Evolutionary conservation across 2,888 invertebrate species (phyloP).

Genomic region (Deilephila elpenor): DNA sequence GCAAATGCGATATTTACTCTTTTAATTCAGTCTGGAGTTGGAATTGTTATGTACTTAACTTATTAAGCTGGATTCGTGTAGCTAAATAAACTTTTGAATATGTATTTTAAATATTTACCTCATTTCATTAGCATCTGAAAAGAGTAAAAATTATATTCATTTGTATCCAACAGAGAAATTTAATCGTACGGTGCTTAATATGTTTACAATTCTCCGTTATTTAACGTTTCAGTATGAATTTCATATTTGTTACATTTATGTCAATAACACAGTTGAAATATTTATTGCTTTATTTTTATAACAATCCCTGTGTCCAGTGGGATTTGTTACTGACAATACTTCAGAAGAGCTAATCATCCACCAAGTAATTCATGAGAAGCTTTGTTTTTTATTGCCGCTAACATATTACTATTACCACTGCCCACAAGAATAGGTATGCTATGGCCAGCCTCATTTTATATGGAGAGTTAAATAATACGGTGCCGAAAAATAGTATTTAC

Average conservation of each 20-base stretch:
- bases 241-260: neutral
- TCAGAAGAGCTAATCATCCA: no score
- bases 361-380: no score
- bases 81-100: constrained; percentile 24
- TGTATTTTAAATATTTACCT: constrained; percentile 17
- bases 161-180: neutral
- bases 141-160: neutral
- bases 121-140: constrained; percentile 17
- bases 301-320: no score
- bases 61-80: constrained; percentile 27
- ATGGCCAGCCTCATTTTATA: no score
- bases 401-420: no score
- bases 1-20: constrained; percentile 23
- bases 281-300: no score
- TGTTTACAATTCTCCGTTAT: neutral
- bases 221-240: neutral
- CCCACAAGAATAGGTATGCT: no score
- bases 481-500: no score
- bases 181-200: constrained; percentile 2
- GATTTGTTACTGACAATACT: no score
- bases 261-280: no score
- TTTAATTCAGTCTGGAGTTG: constrained; percentile 28
- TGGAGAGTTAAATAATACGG: no score
- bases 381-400: no score
- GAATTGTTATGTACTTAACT: constrained; percentile 26